Conservation (phyloP, 2,888 invertebrate genomes). For the Scaptomyza flava region DNA sequence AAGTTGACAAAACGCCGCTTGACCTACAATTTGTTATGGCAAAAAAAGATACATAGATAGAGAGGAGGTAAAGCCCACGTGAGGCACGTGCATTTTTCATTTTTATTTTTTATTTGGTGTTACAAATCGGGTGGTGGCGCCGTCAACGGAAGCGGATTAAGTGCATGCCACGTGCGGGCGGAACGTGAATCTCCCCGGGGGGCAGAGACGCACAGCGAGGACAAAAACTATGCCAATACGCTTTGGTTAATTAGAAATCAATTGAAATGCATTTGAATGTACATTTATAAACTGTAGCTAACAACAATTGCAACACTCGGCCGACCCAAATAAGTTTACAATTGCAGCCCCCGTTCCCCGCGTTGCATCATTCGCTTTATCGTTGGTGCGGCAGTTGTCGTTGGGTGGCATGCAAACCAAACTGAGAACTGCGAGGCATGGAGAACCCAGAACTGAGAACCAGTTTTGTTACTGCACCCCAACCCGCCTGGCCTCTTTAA, state of each 20-base stretch:
- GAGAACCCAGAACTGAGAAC: slow-evolving; percentile 33
- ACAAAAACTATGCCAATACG: slow-evolving; percentile 49
- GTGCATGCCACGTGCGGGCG: slow-evolving; percentile 50
- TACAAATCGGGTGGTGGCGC: slow-evolving; percentile 39
- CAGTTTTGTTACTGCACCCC: slow-evolving; percentile 41
- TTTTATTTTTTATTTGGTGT: neutral
- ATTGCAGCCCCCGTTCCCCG: slow-evolving; percentile 11
- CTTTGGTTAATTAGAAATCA: slow-evolving; percentile 70
- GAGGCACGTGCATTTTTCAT: slow-evolving; percentile 37
- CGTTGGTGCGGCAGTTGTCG: neutral
- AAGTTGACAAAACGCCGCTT: slow-evolving; percentile 55
- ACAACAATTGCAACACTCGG: slow-evolving; percentile 36
- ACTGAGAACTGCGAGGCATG: slow-evolving; percentile 15
- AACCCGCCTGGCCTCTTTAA: slow-evolving; percentile 4
- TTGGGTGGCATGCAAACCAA: slow-evolving; percentile 69
- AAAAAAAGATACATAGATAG: neutral
- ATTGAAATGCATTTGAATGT: slow-evolving; percentile 60
- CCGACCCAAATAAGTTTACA: slow-evolving; percentile 65
- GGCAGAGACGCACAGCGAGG: slow-evolving; percentile 10
- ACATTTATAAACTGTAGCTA: slow-evolving; percentile 35
- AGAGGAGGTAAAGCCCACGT: slow-evolving; percentile 31
- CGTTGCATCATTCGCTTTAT: slow-evolving; percentile 16
- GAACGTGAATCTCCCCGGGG: neutral
- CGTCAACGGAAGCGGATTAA: slow-evolving; percentile 67
- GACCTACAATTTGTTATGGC: slow-evolving; percentile 57